Conservation (phyloP, 2,888 invertebrate species). For the Acanthosepion pharaonis region DNA sequence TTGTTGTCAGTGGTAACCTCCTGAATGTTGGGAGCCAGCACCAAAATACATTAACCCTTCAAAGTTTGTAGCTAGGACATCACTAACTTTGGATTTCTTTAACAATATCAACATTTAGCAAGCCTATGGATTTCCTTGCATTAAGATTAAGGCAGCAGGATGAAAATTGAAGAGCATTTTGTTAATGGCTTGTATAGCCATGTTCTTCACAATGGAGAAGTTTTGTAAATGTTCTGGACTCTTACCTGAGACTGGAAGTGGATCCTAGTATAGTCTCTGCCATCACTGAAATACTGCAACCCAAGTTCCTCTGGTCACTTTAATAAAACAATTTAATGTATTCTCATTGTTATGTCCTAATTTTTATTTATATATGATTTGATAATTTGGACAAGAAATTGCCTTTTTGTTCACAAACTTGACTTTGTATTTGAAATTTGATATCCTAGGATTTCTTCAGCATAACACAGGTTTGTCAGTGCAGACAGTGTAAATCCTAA, state of each 20-base stretch:
- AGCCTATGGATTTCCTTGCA: slow-evolving; percentile 6
- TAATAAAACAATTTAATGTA: slow-evolving; percentile 46
- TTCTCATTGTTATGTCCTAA: slow-evolving; percentile 4
- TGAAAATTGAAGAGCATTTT: not conserved
- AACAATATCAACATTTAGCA: not conserved
- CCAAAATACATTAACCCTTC: not conserved
- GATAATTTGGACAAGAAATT: too few relatives aligned
- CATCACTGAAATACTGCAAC: slow-evolving; percentile 33
- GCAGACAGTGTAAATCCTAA: too few relatives aligned
- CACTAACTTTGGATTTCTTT: slow-evolving; percentile 7
- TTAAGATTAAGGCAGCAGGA: slow-evolving; percentile 33
- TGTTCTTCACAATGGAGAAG: slow-evolving; percentile 33
- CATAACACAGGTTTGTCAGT: too few relatives aligned
- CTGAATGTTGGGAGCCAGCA: slow-evolving; percentile 15
- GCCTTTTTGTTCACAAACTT: too few relatives aligned
- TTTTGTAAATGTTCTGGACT: slow-evolving; percentile 33
- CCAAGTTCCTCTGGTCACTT: slow-evolving; percentile 43
- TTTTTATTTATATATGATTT: not conserved
- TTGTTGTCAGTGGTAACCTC: slow-evolving; percentile 33
- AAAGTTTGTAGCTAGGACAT: not conserved
- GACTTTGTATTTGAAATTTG: too few relatives aligned
- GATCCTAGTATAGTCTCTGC: slow-evolving; percentile 33
- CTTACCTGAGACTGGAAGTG: slow-evolving; percentile 9
- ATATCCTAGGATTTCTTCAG: too few relatives aligned
- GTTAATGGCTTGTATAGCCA: slow-evolving; percentile 8